A percentile compares a stretch with the other conserved stretches of the same genome.
Evolutionary conservation across 1,140 invertebrate species (phyloP).

Genomic region (Helicoverpa zea): DNA sequence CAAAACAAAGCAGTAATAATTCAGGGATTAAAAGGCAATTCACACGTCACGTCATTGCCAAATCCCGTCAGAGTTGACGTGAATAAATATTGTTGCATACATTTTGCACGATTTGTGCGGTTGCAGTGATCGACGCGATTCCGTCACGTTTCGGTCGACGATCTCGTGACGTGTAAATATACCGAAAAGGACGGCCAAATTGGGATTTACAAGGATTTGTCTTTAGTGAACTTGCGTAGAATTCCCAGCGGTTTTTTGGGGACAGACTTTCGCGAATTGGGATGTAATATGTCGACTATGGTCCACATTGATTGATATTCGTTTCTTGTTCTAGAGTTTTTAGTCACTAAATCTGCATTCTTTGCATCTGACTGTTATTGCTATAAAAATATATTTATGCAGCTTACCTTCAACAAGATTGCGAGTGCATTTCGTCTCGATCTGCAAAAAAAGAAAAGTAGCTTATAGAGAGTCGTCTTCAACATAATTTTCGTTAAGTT

Average conservation of each 20-base stretch:
- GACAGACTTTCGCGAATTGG: neutral
- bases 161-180: neutral
- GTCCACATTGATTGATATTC: neutral
- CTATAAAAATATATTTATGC: neutral
- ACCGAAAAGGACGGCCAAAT: neutral
- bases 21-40: constrained; percentile 15
- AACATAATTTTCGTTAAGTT: neutral
- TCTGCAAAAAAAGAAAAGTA: neutral
- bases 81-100: constrained; percentile 37
- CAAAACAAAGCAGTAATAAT: neutral
- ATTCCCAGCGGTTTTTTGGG: neutral
- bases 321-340: neutral
- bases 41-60: constrained; percentile 17
- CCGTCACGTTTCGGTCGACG: neutral
- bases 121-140: neutral
- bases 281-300: neutral
- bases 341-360: neutral
- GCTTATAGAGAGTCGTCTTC: too few species aligned
- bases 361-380: too few species aligned
- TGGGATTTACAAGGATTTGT: neutral
- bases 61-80: neutral
- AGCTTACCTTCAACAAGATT: neutral
- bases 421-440: neutral
- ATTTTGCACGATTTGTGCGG: constrained; percentile 18
- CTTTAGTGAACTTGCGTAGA: neutral